Conservation (phyloP, 2,797 vertebrate genomes). For the Urosaurus nigricauda region DNA sequence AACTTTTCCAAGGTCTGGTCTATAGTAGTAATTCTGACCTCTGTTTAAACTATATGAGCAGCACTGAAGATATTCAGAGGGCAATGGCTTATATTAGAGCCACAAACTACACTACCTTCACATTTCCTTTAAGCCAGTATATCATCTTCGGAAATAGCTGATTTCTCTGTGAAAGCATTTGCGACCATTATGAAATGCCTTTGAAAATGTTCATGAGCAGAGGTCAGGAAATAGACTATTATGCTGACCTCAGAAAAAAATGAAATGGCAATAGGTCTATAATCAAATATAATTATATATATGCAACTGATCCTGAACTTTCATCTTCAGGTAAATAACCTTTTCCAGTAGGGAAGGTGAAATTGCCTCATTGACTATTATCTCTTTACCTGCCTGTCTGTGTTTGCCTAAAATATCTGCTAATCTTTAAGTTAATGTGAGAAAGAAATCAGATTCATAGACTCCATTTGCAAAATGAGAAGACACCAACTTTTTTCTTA, state of each 20-base stretch:
- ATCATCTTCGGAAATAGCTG: slow-evolving; percentile 46
- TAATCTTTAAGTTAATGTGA: slow-evolving; percentile 75
- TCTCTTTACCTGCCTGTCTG: slow-evolving; percentile 74
- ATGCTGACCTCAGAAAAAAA: slow-evolving; percentile 72
- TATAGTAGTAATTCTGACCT: background rate
- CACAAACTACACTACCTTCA: background rate
- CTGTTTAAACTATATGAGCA: background rate
- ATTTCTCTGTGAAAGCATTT: slow-evolving; percentile 61
- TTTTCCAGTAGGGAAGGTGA: slow-evolving; percentile 79
- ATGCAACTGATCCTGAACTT: slow-evolving; percentile 80
- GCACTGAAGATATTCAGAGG: background rate
- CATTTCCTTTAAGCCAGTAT: slow-evolving; percentile 22
- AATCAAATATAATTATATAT: slow-evolving; percentile 77
- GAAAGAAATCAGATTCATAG: slow-evolving; percentile 69
- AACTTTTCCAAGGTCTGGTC: no score
- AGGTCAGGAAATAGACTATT: slow-evolving; percentile 74
- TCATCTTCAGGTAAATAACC: slow-evolving; percentile 81
- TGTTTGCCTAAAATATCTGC: slow-evolving; percentile 73
- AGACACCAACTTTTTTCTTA: slow-evolving; percentile 75
- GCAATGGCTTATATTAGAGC: background rate
- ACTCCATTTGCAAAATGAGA: slow-evolving; percentile 79
- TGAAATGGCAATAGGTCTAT: slow-evolving; percentile 80
- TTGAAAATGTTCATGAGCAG: slow-evolving; percentile 72
- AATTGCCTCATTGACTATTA: slow-evolving; percentile 79
- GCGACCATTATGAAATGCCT: slow-evolving; percentile 59